Evolutionary conservation across 2,113 vertebrate species (phyloP).

Genomic region (Takifugu flavidus): DNA sequence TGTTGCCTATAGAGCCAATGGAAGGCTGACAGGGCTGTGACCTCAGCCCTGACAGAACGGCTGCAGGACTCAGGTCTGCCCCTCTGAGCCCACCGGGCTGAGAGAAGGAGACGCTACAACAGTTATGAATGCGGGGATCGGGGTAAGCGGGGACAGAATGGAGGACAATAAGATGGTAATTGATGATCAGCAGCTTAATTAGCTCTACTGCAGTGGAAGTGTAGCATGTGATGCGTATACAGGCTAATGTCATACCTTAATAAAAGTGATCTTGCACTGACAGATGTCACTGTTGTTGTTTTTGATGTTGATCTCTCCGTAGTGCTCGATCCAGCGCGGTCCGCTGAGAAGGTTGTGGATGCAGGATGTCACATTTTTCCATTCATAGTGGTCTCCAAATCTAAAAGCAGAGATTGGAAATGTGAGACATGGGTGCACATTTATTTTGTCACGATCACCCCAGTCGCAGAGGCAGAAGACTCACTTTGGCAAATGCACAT

Average conservation of each 20-base stretch:
- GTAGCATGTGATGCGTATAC: no score
- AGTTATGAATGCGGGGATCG: no score
- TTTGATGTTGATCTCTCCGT: constrained; percentile 92
- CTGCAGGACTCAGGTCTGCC: no score
- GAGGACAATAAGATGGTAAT: no score
- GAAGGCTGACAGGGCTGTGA: no score
- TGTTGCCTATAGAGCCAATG: no score
- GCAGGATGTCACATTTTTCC: constrained; percentile 98
- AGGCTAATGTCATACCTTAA: constrained; percentile 81
- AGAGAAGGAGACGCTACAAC: no score
- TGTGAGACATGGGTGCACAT: background rate
- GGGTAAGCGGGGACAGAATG: no score
- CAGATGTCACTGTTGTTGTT: constrained; percentile 83
- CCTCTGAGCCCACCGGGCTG: no score
- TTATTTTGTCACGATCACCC: background rate
- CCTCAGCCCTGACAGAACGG: no score
- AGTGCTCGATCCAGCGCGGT: constrained; percentile 98
- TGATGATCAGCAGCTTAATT: no score
- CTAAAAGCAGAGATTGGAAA: constrained; percentile 37
- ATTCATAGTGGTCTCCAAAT: constrained; percentile 91
- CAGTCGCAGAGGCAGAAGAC: constrained; percentile 39
- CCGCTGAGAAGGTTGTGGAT: constrained; percentile 98
- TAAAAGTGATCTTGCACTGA: constrained; percentile 92
- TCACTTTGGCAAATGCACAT: constrained; percentile 88
- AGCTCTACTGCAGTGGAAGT: no score